Evolutionary conservation across 2,797 vertebrate genomes (phyloP).

Genomic region (Coendou prehensilis): DNA sequence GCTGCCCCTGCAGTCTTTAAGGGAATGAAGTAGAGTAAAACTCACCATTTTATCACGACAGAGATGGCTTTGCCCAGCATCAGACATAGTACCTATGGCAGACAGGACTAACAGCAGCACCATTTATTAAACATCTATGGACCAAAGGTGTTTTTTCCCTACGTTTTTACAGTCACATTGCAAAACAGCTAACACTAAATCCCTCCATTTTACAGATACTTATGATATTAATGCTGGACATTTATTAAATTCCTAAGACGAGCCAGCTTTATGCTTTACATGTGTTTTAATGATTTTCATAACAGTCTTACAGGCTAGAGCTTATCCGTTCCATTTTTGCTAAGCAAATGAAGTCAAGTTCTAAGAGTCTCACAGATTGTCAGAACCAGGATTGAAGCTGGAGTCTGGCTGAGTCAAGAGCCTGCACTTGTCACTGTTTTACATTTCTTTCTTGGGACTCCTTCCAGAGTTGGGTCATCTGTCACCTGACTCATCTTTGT

Average conservation of each 20-base stretch:
- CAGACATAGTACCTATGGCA: neutral
- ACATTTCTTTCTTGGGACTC: conserved; percentile 46
- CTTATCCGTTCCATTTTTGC: conserved; percentile 26
- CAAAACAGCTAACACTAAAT: conserved; percentile 52
- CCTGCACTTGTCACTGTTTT: conserved; percentile 11
- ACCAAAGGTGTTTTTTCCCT: neutral
- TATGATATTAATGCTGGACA: neutral
- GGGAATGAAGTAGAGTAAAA: neutral
- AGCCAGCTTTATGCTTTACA: conserved; percentile 7
- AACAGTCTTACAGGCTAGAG: conserved; percentile 24
- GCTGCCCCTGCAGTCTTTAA: neutral
- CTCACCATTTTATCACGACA: conserved; percentile 32
- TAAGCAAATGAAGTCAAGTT: neutral
- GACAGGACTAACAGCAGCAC: conserved; percentile 1
- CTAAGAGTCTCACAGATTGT: conserved; percentile 2
- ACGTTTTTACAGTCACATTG: conserved; percentile 13
- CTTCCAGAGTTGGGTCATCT: conserved; percentile 58
- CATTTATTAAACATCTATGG: conserved; percentile 51
- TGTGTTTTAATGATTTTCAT: conserved; percentile 48
- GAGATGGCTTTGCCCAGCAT: conserved; percentile 42
- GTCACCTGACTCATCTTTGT: conserved; percentile 31
- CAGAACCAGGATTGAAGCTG: neutral
- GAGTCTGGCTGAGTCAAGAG: conserved; percentile 44
- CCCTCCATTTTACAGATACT: conserved; percentile 33
- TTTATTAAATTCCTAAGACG: conserved; percentile 37